Conservation (phyloP, 64 coral and sea anemone genomes). For the Porites australiensis region DNA sequence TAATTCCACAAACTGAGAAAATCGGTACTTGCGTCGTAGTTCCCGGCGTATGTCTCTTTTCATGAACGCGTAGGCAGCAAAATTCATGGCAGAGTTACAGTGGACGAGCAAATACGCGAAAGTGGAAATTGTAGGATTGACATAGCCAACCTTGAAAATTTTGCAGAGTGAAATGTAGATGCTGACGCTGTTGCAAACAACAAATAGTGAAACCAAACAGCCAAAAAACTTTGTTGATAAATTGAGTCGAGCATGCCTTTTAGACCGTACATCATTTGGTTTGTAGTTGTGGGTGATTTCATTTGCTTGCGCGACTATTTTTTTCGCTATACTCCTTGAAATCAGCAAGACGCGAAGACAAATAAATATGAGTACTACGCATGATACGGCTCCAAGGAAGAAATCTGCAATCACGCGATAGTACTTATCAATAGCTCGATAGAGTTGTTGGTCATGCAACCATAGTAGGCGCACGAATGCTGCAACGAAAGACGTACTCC, state of each 20-base stretch:
- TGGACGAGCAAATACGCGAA: not conserved
- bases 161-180: slow-evolving; percentile 2
- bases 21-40: not conserved
- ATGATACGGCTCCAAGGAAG: not conserved
- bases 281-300: not conserved
- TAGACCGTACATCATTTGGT: not conserved
- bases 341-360: not conserved
- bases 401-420: not conserved
- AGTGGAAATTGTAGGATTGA: not conserved
- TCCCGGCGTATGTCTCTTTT: slow-evolving; percentile 22
- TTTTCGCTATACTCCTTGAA: not conserved
- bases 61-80: slow-evolving; percentile 13
- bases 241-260: not conserved
- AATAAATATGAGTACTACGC: not conserved
- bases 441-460: not conserved
- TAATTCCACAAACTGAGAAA: too few relatives aligned
- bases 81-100: slow-evolving; percentile 15
- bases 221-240: not conserved
- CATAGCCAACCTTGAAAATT: not conserved
- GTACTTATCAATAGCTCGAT: not conserved
- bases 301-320: not conserved
- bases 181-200: slow-evolving; percentile 21
- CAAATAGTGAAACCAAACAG: not conserved
- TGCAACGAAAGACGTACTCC: not conserved
- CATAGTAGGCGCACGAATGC: slow-evolving; percentile 23